phyloP scores from a whole-genome alignment of 2,888 invertebrate species.

The Epinotia bilunana region DNA sequence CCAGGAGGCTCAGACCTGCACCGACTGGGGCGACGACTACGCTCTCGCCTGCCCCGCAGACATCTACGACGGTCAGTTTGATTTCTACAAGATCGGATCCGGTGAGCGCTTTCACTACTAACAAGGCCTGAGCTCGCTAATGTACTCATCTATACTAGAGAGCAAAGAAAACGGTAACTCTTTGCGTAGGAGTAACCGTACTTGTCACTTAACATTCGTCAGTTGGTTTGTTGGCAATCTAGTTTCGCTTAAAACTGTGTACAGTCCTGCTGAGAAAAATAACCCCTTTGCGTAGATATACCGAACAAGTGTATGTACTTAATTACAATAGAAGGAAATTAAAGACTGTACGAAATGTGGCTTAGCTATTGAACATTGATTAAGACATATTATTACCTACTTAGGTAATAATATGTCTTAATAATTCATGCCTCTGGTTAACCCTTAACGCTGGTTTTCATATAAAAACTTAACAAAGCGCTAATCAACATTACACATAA shows the following conservation, averaged over 20 bases:
- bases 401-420: too few species aligned
- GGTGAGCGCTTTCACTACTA: slow-evolving; percentile 86
- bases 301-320: not conserved
- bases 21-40: slow-evolving; percentile 92
- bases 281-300: not conserved
- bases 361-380: not conserved
- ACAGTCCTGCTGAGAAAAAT: not conserved
- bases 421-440: too few species aligned
- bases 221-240: slow-evolving; percentile 10
- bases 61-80: slow-evolving; percentile 93
- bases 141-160: slow-evolving; percentile 6
- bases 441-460: too few species aligned
- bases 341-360: not conserved
- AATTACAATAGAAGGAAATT: not conserved
- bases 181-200: not conserved
- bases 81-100: slow-evolving; percentile 92
- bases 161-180: not conserved
- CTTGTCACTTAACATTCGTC: not conserved
- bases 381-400: too few species aligned
- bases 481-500: too few species aligned
- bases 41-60: slow-evolving; percentile 92
- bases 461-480: too few species aligned
- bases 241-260: not conserved
- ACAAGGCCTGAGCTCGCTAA: slow-evolving; percentile 58
- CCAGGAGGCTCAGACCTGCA: slow-evolving; percentile 96